Percentiles rank a stretch among this genome's conserved stretches.
These are phyloP conservation scores for Halcyon smyrnensis DNA, from an alignment of 2,797 vertebrate genomes.

Conservation along the genomic window DNA sequence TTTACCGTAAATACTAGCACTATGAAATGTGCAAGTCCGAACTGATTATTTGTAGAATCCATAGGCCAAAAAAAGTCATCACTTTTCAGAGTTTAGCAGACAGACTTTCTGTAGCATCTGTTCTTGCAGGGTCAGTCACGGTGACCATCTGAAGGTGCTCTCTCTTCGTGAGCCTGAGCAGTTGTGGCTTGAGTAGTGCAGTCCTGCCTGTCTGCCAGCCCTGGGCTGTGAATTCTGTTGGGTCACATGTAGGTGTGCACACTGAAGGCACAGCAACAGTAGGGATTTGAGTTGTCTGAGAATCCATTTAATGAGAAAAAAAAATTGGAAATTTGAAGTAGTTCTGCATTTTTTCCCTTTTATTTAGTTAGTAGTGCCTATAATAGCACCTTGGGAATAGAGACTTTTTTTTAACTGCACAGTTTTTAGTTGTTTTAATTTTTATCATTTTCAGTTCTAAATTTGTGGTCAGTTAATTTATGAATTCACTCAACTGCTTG, in stretches of 20 bases:
- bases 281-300: not conserved
- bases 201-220: not conserved
- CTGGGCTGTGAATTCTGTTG: not conserved
- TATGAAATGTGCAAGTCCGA: not conserved
- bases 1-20: not conserved
- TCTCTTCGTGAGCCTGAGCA: not conserved
- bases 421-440: not conserved
- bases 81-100: not conserved
- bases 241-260: accelerated
- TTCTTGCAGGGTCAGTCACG: not conserved
- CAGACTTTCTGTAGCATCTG: not conserved
- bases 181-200: not conserved
- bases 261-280: not conserved
- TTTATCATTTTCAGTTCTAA: not conserved
- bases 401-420: not conserved
- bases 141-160: not conserved
- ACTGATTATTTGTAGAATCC: not conserved
- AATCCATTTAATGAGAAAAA: not conserved
- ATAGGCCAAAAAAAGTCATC: not conserved
- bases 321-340: not conserved
- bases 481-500: not conserved
- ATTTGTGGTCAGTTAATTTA: not conserved
- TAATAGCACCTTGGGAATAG: not conserved
- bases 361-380: not conserved
- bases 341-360: not conserved